phyloP scores from a whole-genome alignment of 2,113 vertebrate genomes.

The Nothocercus julius region DNA sequence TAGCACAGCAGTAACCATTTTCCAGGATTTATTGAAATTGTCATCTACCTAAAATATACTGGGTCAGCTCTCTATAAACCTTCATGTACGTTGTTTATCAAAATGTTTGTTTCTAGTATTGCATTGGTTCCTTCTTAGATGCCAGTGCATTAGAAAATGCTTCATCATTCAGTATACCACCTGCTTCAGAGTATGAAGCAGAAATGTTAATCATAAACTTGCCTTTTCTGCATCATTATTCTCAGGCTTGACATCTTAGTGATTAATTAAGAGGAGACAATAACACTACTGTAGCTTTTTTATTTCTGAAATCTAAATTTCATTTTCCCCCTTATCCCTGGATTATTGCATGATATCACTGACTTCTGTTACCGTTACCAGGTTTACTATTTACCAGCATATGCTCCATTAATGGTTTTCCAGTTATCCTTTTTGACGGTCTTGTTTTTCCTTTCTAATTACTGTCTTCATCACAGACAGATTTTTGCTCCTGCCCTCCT shows the following conservation, averaged over 20 bases:
- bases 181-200: neutral
- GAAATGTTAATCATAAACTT: neutral
- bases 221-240: neutral
- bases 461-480: fast-evolving
- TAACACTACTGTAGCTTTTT: neutral
- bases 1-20: neutral
- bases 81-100: neutral
- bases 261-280: fast-evolving
- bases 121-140: neutral
- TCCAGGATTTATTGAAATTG: neutral
- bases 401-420: neutral
- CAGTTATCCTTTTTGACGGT: neutral
- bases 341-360: neutral
- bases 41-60: neutral
- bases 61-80: neutral
- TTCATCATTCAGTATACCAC: neutral
- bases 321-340: neutral
- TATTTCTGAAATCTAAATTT: neutral
- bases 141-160: neutral
- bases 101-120: neutral
- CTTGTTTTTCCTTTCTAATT: neutral
- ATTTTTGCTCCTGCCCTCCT: neutral
- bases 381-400: neutral
- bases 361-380: neutral
- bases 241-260: neutral